Evolutionary conservation across 1,140 invertebrate species (phyloP).

Genomic region (Stegodyphus mimosarum): DNA sequence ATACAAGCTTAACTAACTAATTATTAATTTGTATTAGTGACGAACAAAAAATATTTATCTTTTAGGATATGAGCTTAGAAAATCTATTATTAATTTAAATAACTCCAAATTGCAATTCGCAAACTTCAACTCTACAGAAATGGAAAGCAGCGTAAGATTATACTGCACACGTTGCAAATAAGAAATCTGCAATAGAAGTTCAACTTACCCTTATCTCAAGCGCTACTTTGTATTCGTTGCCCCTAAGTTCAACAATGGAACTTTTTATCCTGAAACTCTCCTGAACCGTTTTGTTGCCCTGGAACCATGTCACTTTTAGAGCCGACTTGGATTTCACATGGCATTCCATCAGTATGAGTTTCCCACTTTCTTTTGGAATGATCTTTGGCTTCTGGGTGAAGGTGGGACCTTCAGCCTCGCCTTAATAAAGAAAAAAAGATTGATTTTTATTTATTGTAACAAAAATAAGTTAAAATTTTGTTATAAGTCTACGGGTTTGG

Average conservation of each 20-base stretch:
- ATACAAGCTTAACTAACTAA: no score
- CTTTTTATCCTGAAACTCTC: slow-evolving; percentile 88
- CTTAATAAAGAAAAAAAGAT: slow-evolving; percentile 64
- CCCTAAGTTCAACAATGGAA: slow-evolving; percentile 78
- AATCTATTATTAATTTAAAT: no score
- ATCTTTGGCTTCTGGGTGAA: slow-evolving; percentile 97
- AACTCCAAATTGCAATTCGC: no score
- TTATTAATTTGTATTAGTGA: no score
- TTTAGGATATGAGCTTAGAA: no score
- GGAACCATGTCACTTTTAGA: slow-evolving; percentile 80
- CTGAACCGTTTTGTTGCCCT: slow-evolving; percentile 84
- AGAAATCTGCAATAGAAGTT: no score
- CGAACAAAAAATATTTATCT: no score
- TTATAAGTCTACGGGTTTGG: no score
- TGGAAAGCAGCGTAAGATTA: no score
- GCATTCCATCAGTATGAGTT: slow-evolving; percentile 95
- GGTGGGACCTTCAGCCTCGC: slow-evolving; percentile 85
- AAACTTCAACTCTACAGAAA: no score
- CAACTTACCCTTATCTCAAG: slow-evolving; percentile 84
- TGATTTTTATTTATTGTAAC: not conserved
- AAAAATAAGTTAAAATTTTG: no score
- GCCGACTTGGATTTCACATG: slow-evolving; percentile 91
- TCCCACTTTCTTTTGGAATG: slow-evolving; percentile 95
- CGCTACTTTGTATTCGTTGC: slow-evolving; percentile 89
- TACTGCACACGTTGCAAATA: no score